Conservation (phyloP, 2,113 vertebrate species). For the Vimba vimba region DNA sequence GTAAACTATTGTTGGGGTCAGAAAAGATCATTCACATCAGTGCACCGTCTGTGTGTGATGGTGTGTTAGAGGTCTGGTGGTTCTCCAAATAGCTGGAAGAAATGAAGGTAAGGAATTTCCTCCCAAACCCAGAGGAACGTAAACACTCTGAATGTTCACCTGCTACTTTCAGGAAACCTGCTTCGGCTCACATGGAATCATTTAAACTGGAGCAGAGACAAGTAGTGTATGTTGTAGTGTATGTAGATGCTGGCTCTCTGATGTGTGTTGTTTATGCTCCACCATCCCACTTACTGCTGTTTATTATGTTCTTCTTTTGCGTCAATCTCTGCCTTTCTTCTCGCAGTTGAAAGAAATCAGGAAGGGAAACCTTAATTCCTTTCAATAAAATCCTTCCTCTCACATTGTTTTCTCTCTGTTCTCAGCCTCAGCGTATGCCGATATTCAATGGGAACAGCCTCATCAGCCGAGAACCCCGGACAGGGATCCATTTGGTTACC, state of each 20-base stretch:
- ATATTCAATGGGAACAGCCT: constrained; percentile 81
- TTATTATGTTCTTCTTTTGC: not conserved
- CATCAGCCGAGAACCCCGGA: constrained; percentile 60
- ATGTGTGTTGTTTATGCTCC: not conserved
- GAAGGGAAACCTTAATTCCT: not conserved
- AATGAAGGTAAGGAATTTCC: constrained; percentile 36
- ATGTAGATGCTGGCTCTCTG: not conserved
- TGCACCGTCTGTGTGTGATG: not conserved
- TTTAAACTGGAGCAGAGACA: not conserved
- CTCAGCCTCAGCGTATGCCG: constrained; percentile 84
- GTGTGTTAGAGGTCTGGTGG: not conserved
- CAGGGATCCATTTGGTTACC: constrained; percentile 34
- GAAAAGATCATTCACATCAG: not conserved
- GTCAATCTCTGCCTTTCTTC: not conserved
- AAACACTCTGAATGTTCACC: constrained; percentile 43
- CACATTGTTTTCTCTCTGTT: not conserved
- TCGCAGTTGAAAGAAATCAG: not conserved
- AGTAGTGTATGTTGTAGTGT: not conserved
- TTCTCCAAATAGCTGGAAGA: constrained; percentile 37
- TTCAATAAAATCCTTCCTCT: not conserved
- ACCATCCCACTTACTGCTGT: constrained; percentile 2
- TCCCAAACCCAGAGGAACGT: constrained; percentile 25
- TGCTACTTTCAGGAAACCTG: not conserved
- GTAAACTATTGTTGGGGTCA: not conserved
- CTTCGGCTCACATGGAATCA: constrained; percentile 24